Percentiles rank a stretch among this genome's conserved stretches.
These are phyloP conservation scores for Amblyjoppa proteus DNA, from an alignment of 2,888 invertebrate species.

Conservation along the genomic window DNA sequence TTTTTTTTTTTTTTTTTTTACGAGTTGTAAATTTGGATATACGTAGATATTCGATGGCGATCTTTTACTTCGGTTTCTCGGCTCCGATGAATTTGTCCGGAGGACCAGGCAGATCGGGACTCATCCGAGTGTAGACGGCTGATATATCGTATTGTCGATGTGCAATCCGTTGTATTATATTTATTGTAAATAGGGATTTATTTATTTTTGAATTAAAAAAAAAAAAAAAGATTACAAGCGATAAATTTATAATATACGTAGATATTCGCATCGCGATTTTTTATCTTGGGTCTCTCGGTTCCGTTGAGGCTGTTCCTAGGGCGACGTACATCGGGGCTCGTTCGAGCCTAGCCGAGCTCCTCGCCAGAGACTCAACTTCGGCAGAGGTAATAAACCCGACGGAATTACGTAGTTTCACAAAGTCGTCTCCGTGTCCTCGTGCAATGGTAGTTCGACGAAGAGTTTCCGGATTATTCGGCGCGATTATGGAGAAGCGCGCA, in stretches of 20 bases:
- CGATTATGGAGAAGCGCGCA: constrained; percentile 13
- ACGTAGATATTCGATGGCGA: background rate
- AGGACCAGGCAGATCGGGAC: background rate
- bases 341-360: constrained; percentile 18
- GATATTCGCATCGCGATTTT: background rate
- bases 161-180: too few species aligned
- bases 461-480: constrained; percentile 48
- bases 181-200: too few species aligned
- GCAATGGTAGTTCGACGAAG: constrained; percentile 25
- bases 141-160: too few species aligned
- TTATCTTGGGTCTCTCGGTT: background rate
- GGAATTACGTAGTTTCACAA: constrained; percentile 46
- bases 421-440: constrained; percentile 26
- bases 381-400: constrained; percentile 41
- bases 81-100: background rate
- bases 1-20: too few species aligned
- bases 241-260: background rate
- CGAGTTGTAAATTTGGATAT: background rate
- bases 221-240: background rate
- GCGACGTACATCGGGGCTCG: constrained; percentile 4
- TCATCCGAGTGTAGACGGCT: constrained; percentile 6
- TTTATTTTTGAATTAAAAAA: too few species aligned
- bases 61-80: background rate
- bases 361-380: constrained; percentile 36
- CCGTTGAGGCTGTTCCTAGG: background rate